Evolutionary conservation across 2,797 vertebrate genomes (phyloP).

Genomic region (Megaceryle alcyon): DNA sequence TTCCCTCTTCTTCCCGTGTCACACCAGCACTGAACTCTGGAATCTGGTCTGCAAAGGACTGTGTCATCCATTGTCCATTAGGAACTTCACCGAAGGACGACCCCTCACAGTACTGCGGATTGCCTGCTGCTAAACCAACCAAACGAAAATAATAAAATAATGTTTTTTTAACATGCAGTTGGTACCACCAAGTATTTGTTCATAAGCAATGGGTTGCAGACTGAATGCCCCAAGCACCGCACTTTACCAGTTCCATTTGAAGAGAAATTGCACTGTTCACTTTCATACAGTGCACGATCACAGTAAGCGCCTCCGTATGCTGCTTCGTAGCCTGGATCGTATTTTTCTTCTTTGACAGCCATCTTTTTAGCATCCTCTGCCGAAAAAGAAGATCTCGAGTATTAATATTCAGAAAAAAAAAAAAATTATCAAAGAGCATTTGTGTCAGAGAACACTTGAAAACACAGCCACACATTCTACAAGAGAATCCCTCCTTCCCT

Average conservation of each 20-base stretch:
- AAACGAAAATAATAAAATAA: background rate
- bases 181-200: background rate
- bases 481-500: background rate
- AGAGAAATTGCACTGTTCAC: conserved; percentile 84
- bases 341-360: conserved; percentile 97
- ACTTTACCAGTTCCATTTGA: conserved; percentile 80
- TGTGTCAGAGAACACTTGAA: background rate
- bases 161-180: background rate
- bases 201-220: background rate
- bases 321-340: conserved; percentile 95
- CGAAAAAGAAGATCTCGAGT: conserved; percentile 59
- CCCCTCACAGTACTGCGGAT: conserved; percentile 63
- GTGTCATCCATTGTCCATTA: conserved; percentile 90
- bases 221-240: background rate
- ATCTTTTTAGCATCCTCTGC: conserved; percentile 96
- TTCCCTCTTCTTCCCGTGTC: conserved; percentile 65
- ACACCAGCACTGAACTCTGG: conserved; percentile 78
- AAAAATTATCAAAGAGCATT: background rate
- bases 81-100: conserved; percentile 74
- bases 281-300: conserved; percentile 71
- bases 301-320: conserved; percentile 87
- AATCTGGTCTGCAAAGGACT: conserved; percentile 88
- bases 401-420: background rate
- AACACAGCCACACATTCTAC: background rate
- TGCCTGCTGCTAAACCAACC: conserved; percentile 58